Conservation (phyloP, 2,113 vertebrate species). For the Thryonomys swinderianus region DNA sequence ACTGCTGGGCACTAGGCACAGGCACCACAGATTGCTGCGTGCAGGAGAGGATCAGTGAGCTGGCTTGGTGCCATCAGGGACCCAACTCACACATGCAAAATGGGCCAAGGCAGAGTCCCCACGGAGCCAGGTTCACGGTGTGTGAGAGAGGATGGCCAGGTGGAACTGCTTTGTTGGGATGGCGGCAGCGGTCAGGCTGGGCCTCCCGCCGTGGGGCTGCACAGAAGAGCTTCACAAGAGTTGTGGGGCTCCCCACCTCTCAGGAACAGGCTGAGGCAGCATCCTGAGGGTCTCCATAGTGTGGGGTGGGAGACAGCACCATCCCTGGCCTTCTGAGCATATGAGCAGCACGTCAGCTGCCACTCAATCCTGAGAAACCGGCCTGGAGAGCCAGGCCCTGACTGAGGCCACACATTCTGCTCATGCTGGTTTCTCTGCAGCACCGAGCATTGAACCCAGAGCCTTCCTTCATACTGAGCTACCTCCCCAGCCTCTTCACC, state of each 20-base stretch:
- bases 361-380: neutral
- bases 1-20: no score
- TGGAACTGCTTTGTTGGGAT: neutral
- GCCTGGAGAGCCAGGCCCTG: neutral
- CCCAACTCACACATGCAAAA: neutral
- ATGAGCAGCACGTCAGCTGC: neutral
- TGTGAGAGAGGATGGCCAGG: neutral
- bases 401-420: neutral
- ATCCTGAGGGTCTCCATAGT: neutral
- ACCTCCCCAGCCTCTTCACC: neutral
- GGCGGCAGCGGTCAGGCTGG: neutral
- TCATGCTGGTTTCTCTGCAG: neutral
- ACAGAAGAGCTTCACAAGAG: neutral
- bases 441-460: neutral
- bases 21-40: no score
- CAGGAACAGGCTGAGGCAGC: neutral
- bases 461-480: neutral
- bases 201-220: neutral
- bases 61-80: neutral
- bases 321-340: neutral
- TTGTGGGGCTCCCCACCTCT: neutral
- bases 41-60: neutral
- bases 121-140: neutral
- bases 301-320: neutral
- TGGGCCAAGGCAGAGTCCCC: neutral